These are phyloP conservation scores for Chelon auratus DNA, from an alignment of 2,797 vertebrate genomes.

Conservation along the genomic window DNA sequence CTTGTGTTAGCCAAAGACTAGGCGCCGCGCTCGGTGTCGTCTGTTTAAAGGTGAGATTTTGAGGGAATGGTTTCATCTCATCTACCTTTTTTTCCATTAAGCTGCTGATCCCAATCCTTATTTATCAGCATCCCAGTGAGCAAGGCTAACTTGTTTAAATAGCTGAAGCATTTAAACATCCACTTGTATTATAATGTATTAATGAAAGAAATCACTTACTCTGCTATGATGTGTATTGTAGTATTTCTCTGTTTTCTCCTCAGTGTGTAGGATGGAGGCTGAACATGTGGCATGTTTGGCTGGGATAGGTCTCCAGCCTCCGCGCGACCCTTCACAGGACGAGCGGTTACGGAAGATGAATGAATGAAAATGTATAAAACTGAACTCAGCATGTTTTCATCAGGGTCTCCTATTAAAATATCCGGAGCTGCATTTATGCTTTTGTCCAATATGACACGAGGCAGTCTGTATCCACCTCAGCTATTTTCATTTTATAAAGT, in stretches of 20 bases:
- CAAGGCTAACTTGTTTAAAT: neutral
- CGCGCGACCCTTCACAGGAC: too few relatives aligned
- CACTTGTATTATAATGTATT: neutral
- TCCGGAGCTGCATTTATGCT: too few relatives aligned
- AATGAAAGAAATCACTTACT: accelerated
- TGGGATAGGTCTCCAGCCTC: too few relatives aligned
- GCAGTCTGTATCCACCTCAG: neutral
- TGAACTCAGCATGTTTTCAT: too few relatives aligned
- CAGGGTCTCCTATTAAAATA: neutral
- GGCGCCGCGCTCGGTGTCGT: neutral
- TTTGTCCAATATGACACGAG: too few relatives aligned
- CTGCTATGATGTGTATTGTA: neutral
- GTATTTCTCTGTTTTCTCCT: conserved; percentile 4
- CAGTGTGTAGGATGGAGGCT: conserved; percentile 10
- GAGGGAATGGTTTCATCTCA: neutral
- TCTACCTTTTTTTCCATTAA: neutral
- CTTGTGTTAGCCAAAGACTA: conserved; percentile 15
- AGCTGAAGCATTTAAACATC: neutral
- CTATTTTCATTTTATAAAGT: too few relatives aligned
- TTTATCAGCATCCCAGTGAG: neutral
- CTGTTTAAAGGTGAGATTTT: neutral
- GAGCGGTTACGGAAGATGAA: too few relatives aligned
- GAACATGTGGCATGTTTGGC: neutral
- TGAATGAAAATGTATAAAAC: too few relatives aligned
- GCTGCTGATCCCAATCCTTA: neutral